Conservation (phyloP, 2,888 invertebrate species). For the Ophion obscuratus region DNA sequence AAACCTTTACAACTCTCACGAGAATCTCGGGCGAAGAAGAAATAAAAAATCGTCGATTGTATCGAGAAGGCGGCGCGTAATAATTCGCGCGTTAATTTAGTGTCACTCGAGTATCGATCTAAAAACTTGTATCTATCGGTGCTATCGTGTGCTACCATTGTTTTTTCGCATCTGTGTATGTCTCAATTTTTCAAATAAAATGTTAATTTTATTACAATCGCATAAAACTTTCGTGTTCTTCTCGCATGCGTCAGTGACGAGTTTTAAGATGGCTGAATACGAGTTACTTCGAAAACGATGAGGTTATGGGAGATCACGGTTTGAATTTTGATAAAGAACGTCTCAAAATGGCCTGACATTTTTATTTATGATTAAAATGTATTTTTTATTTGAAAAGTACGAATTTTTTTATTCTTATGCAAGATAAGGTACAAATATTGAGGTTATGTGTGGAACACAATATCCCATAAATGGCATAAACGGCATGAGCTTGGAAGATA, state of each 20-base stretch:
- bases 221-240: slow-evolving; percentile 32
- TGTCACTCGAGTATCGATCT: slow-evolving; percentile 70
- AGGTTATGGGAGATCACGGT: neutral
- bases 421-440: too few relatives aligned
- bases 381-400: too few relatives aligned
- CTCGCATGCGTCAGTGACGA: neutral
- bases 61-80: neutral
- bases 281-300: too few relatives aligned
- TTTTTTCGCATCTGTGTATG: slow-evolving; percentile 81
- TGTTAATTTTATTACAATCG: slow-evolving; percentile 80
- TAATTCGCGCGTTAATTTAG: neutral
- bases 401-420: too few relatives aligned
- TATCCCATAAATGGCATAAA: too few relatives aligned
- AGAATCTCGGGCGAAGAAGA: slow-evolving; percentile 18
- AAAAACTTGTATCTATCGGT: slow-evolving; percentile 77
- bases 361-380: too few relatives aligned
- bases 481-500: too few relatives aligned
- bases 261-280: neutral
- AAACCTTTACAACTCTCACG: slow-evolving; percentile 35
- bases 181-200: slow-evolving; percentile 82
- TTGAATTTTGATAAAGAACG: neutral
- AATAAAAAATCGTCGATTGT: slow-evolving; percentile 39
- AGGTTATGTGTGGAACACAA: too few relatives aligned
- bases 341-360: too few relatives aligned
- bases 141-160: slow-evolving; percentile 79